Evolutionary conservation across 2,797 vertebrate genomes (phyloP), one percentile per base, ranked within the genome.

Genomic region (Coccyzus lansbergi): DNA sequence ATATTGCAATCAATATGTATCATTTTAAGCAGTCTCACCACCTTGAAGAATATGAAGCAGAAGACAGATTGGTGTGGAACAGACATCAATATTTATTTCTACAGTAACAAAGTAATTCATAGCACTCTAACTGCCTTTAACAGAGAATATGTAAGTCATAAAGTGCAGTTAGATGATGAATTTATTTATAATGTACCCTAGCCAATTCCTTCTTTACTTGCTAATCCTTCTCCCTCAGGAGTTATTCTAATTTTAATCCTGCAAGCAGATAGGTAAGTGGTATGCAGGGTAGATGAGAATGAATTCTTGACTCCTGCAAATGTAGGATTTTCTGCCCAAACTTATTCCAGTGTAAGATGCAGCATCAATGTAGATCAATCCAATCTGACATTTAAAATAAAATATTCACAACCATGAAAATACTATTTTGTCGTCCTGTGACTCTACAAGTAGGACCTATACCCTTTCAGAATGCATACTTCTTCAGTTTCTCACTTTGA

Each of bases 101-200:
- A 88, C 33, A 74, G 52, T 64, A 90, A 84, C 11, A 64, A 85
- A 86, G 52, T 85, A 88, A 79, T 92, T 93, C 88, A 34, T 68
- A 93, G 56, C 22, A 84, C 70, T 90, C 49, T 72, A 68, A 53
- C 42, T 88, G 44, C 64, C 6, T 5, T 80, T 84, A 70, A 69
- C 42, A 81, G 75, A 86, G 77, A 94, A 82, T 79, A 76, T 36
- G 7, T 65, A 94, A 92, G 88, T 70, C 67, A 63, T 91, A 90
- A 95, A 95, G 21, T 79, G 85, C 80, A 90, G 69, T 90, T 72
- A 69, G 25, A 44, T 92, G 80, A 92, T 96, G 82, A 58, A 93
- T 82, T 81, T 94, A 83, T 92, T 94, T 92, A 83, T 83, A 64
- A 92, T 63, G 28, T 81, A 79, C 58, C n/a, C 62, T 82, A 83